Percentiles rank a stretch among this genome's conserved stretches.
Conservation (phyloP, 1,140 invertebrate species). For the Vanessa tameamea region DNA sequence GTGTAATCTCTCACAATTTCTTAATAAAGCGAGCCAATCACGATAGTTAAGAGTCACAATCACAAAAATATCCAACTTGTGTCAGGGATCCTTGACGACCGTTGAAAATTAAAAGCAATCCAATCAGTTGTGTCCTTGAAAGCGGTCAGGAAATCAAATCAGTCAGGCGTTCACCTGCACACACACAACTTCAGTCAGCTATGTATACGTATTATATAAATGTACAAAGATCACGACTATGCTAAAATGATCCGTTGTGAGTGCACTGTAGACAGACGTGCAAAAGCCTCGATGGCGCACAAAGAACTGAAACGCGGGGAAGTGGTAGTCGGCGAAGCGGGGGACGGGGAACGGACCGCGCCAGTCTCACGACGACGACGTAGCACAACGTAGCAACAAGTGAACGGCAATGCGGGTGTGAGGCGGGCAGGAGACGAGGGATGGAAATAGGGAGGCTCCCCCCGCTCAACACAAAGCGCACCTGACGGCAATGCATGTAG, state of each 20-base stretch:
- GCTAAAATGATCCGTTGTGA: constrained; percentile 55
- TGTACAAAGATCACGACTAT: constrained; percentile 58
- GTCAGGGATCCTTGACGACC: constrained; percentile 50
- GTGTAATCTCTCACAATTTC: constrained; percentile 31
- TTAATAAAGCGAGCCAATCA: constrained; percentile 19
- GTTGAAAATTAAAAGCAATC: constrained; percentile 54
- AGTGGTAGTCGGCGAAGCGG: constrained; percentile 57
- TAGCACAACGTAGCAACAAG: constrained; percentile 78
- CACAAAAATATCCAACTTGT: constrained; percentile 60
- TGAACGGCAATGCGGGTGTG: constrained; percentile 72
- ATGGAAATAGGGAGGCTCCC: constrained; percentile 45
- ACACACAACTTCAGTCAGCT: constrained; percentile 61
- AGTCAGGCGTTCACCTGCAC: constrained; percentile 61
- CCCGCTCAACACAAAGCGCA: constrained; percentile 51
- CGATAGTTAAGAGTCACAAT: constrained; percentile 52
- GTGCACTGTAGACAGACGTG: constrained; percentile 56
- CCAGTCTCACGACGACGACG: constrained; percentile 65
- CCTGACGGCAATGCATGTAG: constrained; percentile 68
- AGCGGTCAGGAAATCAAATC: constrained; percentile 57
- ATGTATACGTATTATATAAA: constrained; percentile 47
- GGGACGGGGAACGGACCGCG: constrained; percentile 51
- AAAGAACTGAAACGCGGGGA: constrained; percentile 77
- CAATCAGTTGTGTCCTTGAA: constrained; percentile 54
- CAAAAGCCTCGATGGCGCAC: constrained; percentile 65
- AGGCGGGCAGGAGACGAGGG: constrained; percentile 45